phyloP scores from a whole-genome alignment of 1,140 invertebrate genomes.

The Solenopsis invicta region DNA sequence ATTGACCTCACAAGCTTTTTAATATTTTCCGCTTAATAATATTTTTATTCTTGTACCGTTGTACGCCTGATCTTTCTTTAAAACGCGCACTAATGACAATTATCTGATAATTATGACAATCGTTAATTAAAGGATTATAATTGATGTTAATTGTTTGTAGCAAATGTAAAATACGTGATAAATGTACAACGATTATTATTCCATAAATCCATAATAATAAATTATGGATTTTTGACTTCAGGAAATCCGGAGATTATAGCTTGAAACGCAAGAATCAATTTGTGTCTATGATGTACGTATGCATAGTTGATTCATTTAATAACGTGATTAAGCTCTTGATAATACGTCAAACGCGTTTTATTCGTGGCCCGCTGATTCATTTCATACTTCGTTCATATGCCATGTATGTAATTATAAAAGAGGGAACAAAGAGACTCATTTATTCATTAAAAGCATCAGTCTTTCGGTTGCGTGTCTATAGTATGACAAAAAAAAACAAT shows the following conservation, averaged over 20 bases:
- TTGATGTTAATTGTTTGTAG: neutral
- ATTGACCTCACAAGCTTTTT: neutral
- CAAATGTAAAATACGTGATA: neutral
- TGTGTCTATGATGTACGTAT: neutral
- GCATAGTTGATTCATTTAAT: neutral
- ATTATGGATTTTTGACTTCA: neutral
- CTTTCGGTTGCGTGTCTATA: constrained; percentile 13
- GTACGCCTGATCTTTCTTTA: neutral
- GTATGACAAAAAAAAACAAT: constrained; percentile 34
- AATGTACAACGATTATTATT: constrained; percentile 1
- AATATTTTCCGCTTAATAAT: neutral
- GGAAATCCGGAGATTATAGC: neutral
- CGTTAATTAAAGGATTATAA: neutral
- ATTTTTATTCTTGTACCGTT: neutral
- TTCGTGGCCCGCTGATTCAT: neutral
- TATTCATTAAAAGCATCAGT: constrained; percentile 24
- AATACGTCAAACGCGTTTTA: neutral
- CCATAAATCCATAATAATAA: too few relatives aligned
- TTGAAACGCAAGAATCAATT: constrained; percentile 30
- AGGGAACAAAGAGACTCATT: constrained; percentile 38
- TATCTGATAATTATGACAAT: neutral
- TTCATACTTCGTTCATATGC: neutral
- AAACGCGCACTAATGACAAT: neutral
- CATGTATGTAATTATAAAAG: constrained; percentile 22
- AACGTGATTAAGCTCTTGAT: neutral